Evolutionary conservation across 2,113 vertebrate species (phyloP).

Genomic region (Microtus pennsylvanicus): DNA sequence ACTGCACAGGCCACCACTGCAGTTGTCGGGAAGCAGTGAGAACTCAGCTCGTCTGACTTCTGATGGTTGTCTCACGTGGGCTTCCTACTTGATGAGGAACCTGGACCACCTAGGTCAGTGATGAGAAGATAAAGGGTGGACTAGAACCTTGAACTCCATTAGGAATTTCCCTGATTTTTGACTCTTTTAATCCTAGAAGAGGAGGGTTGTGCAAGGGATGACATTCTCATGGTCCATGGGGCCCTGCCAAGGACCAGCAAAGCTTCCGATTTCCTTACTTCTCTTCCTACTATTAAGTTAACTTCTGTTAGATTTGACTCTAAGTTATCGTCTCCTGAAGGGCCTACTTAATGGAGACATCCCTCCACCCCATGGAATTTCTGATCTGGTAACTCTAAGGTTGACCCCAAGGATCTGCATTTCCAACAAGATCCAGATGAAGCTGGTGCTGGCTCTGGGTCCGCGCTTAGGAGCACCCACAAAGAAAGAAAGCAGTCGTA

Average conservation of each 20-base stretch:
- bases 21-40: background rate
- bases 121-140: background rate
- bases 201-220: background rate
- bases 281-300: background rate
- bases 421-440: background rate
- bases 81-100: background rate
- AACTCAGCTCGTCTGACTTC: background rate
- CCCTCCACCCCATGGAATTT: background rate
- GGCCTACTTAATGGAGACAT: background rate
- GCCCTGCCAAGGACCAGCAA: background rate
- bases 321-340: background rate
- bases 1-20: background rate
- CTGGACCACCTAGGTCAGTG: background rate
- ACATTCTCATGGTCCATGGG: background rate
- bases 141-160: background rate
- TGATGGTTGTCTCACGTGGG: background rate
- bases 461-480: background rate
- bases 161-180: slow-evolving; percentile 15
- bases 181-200: background rate
- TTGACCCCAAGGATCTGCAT: background rate
- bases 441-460: background rate
- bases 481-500: background rate
- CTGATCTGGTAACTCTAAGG: background rate
- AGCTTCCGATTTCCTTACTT: background rate
- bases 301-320: background rate